These are phyloP conservation scores for Labeo calbasu DNA, from an alignment of 2,797 vertebrate species.

Conservation along the genomic window DNA sequence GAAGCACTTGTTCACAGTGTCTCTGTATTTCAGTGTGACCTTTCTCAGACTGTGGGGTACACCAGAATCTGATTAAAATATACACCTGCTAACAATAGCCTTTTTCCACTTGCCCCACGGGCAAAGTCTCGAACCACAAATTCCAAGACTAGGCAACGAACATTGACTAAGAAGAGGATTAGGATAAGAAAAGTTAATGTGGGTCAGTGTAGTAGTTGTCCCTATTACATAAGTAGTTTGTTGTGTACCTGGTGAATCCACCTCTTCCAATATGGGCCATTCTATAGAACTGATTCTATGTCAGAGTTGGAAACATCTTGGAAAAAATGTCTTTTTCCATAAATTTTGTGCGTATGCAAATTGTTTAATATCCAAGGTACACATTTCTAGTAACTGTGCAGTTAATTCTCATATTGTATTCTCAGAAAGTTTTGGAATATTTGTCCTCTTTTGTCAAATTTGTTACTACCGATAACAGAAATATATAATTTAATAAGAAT, in stretches of 20 bases:
- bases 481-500: too few species aligned
- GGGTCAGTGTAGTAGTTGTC: background rate
- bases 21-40: constrained; percentile 46
- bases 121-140: constrained; percentile 12
- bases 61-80: constrained; percentile 58
- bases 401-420: too few species aligned
- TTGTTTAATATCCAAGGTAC: too few species aligned
- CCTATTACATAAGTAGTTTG: background rate
- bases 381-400: too few species aligned
- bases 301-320: too few species aligned
- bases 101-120: constrained; percentile 53
- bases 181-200: background rate
- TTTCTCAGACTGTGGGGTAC: constrained; percentile 57
- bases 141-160: constrained; percentile 30
- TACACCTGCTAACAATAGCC: constrained; percentile 60
- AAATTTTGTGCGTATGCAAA: too few species aligned
- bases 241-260: background rate
- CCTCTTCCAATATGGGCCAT: background rate
- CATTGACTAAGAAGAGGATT: background rate
- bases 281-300: too few species aligned
- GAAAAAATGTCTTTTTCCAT: too few species aligned
- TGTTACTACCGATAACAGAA: too few species aligned
- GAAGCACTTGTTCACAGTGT: constrained; percentile 12
- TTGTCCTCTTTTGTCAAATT: too few species aligned
- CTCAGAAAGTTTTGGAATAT: too few species aligned